Conservation (phyloP, 64 coral and sea anemone species). For the Actinia tenebrosa region DNA sequence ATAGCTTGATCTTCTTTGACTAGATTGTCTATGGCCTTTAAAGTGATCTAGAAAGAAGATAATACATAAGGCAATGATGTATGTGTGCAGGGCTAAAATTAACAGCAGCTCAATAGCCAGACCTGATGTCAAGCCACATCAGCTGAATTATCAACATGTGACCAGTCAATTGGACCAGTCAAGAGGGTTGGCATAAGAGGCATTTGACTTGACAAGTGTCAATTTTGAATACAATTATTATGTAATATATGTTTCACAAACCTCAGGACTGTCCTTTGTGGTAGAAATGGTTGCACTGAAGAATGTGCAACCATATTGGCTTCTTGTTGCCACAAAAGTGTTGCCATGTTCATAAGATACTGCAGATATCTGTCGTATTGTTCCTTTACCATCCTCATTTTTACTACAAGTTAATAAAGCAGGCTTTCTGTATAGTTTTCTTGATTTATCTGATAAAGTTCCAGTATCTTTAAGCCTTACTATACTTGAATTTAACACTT, state of each 20-base stretch:
- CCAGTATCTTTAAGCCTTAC: background rate
- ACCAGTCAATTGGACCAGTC: too few species aligned
- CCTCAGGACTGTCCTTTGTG: background rate
- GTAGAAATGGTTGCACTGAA: background rate
- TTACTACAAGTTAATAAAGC: background rate
- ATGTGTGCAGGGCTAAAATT: too few species aligned
- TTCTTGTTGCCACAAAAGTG: constrained; percentile 11
- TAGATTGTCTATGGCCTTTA: constrained; percentile 45
- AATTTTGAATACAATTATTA: too few species aligned
- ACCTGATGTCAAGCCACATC: too few species aligned
- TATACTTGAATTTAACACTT: constrained; percentile 27
- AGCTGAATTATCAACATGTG: too few species aligned
- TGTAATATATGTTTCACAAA: background rate
- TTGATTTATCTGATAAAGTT: background rate
- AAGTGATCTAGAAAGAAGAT: background rate
- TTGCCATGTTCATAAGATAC: background rate
- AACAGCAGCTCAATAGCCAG: too few species aligned
- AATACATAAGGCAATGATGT: too few species aligned
- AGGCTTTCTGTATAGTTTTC: background rate
- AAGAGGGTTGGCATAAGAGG: too few species aligned
- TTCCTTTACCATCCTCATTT: background rate
- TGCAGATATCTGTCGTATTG: constrained; percentile 7
- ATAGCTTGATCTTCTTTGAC: constrained; percentile 38
- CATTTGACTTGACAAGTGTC: too few species aligned
- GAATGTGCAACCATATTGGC: background rate